Conservation (phyloP, 2,888 invertebrate species). For the Keiferia lycopersicella region DNA sequence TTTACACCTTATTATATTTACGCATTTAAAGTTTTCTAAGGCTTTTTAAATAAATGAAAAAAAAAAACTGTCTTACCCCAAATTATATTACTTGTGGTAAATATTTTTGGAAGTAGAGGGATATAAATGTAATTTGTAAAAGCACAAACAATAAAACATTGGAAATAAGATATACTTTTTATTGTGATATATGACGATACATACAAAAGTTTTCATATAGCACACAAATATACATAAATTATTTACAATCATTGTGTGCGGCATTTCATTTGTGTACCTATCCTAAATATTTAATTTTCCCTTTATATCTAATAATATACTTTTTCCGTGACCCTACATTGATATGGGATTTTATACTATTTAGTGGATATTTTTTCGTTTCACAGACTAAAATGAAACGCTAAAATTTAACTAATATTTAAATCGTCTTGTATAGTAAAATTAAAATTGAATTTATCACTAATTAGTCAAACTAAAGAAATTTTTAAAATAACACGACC, state of each 20-base stretch:
- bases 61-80: too few species aligned
- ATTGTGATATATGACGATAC: conserved; percentile 27
- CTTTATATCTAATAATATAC: conserved; percentile 9
- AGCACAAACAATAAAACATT: background rate
- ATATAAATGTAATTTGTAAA: too few species aligned
- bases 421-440: conserved; percentile 57
- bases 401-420: conserved; percentile 52
- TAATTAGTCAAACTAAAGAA: conserved; percentile 47
- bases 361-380: conserved; percentile 7
- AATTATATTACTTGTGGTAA: too few species aligned
- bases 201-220: conserved; percentile 25
- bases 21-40: too few species aligned
- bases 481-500: conserved; percentile 19
- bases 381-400: conserved; percentile 36
- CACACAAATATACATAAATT: conserved; percentile 23
- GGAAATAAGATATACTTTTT: conserved; percentile 14
- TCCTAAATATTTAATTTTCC: background rate
- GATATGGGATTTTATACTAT: conserved; percentile 20
- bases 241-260: conserved; percentile 24
- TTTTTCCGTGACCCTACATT: conserved; percentile 14
- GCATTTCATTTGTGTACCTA: conserved; percentile 9
- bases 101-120: too few species aligned
- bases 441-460: conserved; percentile 55
- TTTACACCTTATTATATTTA: too few species aligned
- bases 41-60: too few species aligned